Base-by-base conservation (phyloP, 2,113 vertebrate genomes). In the Lepus timidus region DNA sequence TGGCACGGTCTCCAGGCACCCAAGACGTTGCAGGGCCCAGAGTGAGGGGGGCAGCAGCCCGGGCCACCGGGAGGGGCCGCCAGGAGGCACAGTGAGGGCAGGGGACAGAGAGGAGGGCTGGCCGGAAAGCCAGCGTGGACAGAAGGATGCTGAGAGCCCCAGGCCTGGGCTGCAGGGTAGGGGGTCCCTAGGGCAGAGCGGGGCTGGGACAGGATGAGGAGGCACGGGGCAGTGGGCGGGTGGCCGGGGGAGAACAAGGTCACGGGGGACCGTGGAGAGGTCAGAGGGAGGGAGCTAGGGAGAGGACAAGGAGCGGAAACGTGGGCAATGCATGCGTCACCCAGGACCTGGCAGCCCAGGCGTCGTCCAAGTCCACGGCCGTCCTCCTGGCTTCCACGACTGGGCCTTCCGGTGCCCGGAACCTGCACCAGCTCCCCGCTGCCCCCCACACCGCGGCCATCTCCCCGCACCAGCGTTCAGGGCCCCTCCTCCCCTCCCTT, bases 381-480 rank as follows among this genome's bases (percentile, higher is more conserved):
- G 65, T 51, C 52, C 58, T 67, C 25, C 67, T 49, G 44, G 17
- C 39, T 65, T 58, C 70, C 67, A 36, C 52, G 64, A 31, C 44
- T 22, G 27, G 23, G 6, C 9, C 20, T 64, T 64, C 67, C 3
- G 39, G 58, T 82, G 52, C 55, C 74, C 76, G 20, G n/a, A 67
- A 49, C 39, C 52, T 74, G 68, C 74, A 36, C 91, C 44, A 79
- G 87, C 74, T 94, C 83, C 74, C 36, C 39, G 55, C 36, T 78
- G n/a, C 64, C 85, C 73, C 27, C 3, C 49, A 52, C 11, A 27
- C 25, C 49, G 62, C 23, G 7, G 33, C n/a, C 58, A 14, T 31
- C 55, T 58, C 49, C 36, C 80, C 64, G 64, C 1, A 19, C 6
- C 61, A 55, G 55, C 8, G 20, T 39, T 36, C 73, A 65, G 44